Evolutionary conservation across 2,888 invertebrate genomes (phyloP).

Genomic region (Syrista parreyssii): DNA sequence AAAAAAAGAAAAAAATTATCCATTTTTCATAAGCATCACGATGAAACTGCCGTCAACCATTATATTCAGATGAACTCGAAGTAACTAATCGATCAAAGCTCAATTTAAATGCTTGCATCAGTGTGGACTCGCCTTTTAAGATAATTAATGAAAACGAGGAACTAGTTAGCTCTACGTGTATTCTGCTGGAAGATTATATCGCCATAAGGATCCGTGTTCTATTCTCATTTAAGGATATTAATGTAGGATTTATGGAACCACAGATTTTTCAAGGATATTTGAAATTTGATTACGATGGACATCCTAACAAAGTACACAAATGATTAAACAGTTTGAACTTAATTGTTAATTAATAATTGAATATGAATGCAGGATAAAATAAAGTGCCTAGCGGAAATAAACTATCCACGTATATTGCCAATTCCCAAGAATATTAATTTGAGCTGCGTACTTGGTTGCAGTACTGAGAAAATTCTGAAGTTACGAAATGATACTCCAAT

Average conservation of each 20-base stretch:
- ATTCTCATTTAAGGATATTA: conserved; percentile 44
- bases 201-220: conserved; percentile 36
- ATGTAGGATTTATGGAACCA: not conserved
- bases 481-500: conserved; percentile 70
- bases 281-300: conserved; percentile 60
- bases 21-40: not conserved
- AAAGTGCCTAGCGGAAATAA: conserved; percentile 73
- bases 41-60: not conserved
- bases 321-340: not conserved
- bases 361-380: conserved; percentile 71
- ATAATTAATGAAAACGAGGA: conserved; percentile 38
- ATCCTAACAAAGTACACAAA: conserved; percentile 60
- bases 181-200: conserved; percentile 37
- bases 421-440: conserved; percentile 72
- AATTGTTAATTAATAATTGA: not conserved
- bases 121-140: conserved; percentile 68
- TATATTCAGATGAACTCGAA: conserved; percentile 68
- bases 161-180: conserved; percentile 33
- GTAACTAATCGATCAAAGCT: conserved; percentile 71
- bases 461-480: conserved; percentile 64
- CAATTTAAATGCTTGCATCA: conserved; percentile 67
- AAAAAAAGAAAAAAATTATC: conserved; percentile 16
- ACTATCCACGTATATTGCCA: conserved; percentile 76
- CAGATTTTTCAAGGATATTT: conserved; percentile 43
- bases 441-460: conserved; percentile 70